Evolutionary conservation across 2,113 vertebrate genomes (phyloP).

Genomic region (Orientallactaga bullata): DNA sequence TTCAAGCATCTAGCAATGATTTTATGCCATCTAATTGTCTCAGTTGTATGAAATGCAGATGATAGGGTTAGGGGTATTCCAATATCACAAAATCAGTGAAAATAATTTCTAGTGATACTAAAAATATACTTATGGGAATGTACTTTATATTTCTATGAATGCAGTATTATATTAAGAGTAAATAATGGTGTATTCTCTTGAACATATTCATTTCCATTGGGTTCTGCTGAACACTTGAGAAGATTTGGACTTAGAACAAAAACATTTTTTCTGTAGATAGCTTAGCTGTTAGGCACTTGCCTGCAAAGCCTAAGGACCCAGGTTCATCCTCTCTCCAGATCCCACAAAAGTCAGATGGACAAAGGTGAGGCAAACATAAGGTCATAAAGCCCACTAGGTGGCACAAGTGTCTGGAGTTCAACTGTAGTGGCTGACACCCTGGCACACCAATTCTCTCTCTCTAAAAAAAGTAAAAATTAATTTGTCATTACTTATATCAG

Average conservation of each 20-base stretch:
- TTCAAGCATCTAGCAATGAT: conserved; percentile 50
- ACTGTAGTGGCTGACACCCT: no score
- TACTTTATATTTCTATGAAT: conserved; percentile 45
- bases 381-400: no score
- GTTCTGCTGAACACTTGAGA: neutral
- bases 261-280: neutral
- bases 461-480: neutral
- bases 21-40: conserved; percentile 41
- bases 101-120: conserved; percentile 4
- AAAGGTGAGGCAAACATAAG: no score
- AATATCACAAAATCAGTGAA: neutral
- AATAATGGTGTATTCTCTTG: neutral
- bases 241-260: conserved; percentile 14
- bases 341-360: no score
- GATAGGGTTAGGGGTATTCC: neutral
- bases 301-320: no score
- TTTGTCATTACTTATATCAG: conserved; percentile 39
- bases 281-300: no score
- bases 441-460: no score
- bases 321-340: no score
- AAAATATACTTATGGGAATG: neutral
- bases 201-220: conserved; percentile 18
- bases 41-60: conserved; percentile 20
- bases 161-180: conserved; percentile 16
- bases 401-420: no score